Conservation (phyloP, 2,797 vertebrate species). For the Gymnothorax javanicus region DNA sequence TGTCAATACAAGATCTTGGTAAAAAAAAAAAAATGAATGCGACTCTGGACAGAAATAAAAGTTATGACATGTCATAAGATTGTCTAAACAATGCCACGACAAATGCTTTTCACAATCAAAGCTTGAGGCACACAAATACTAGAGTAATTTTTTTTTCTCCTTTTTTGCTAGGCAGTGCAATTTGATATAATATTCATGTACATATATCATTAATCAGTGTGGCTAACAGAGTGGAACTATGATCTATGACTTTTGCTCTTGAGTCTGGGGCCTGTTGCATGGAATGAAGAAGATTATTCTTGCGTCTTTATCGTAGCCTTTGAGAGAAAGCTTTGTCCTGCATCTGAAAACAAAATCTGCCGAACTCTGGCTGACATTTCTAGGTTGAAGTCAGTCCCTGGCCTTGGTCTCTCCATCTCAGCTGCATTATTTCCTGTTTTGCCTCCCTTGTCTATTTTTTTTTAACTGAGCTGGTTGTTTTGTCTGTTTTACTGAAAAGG, state of each 20-base stretch:
- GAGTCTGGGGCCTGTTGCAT: background rate
- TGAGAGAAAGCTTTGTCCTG: background rate
- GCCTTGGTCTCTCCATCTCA: background rate
- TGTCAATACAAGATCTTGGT: too few relatives aligned
- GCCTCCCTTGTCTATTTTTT: background rate
- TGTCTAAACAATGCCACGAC: too few relatives aligned
- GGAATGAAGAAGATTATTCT: background rate
- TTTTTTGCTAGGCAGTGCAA: background rate
- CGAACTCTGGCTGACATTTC: constrained; percentile 32
- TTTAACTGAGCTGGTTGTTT: constrained; percentile 18
- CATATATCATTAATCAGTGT: background rate
- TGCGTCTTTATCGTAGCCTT: background rate
- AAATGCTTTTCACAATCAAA: too few relatives aligned
- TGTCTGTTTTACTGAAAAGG: constrained; percentile 29
- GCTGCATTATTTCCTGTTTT: background rate
- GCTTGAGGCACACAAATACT: too few relatives aligned
- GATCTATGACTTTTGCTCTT: background rate
- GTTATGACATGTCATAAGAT: too few relatives aligned
- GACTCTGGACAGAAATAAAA: too few relatives aligned
- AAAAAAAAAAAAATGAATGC: too few relatives aligned
- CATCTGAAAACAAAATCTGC: constrained; percentile 48
- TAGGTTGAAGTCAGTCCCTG: constrained; percentile 19
- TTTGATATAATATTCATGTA: background rate
- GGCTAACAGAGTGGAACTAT: background rate
- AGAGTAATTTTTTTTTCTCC: too few relatives aligned